Base-by-base conservation (phyloP, 2,797 vertebrate species). In the Loriculus beryllinus region DNA sequence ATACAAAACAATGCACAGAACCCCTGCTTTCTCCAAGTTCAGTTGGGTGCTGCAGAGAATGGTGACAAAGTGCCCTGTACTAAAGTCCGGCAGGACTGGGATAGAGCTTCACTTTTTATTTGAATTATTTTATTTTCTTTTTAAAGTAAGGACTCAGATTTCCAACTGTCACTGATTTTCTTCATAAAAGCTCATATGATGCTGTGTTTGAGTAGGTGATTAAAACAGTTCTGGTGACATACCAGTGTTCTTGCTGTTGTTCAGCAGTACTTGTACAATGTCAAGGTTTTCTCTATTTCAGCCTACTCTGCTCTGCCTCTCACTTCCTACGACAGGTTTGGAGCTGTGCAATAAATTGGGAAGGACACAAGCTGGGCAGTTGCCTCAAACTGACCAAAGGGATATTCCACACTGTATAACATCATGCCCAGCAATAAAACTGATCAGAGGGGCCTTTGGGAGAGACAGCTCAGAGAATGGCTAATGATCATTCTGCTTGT, bases 361-460 rank as follows among this genome's bases (percentile, higher is more conserved):
- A 85, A 25, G 31, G 26, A 67, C 65, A 81, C 26, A 52, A 39
- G 15, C 39, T 62, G 35, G 33, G 49, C 17, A 63, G 43, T 18
- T 35, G 65, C 57, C 43, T 80, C 33, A 17, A 52, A 68, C 11
- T 33, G 51, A 28, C 28, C 15, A 52, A 74, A 64, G 40, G 47
- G 29, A 16, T 54, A n/a, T 35, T 37, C 28, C 56, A 74, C 12
- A 28, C n/a, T 0, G 1, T 21, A 0, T 10, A 59, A 15, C n/a
- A 47, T 33, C 37, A 47, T 6, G 20, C 22, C 51, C 23, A 52
- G 37, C 31, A 81, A 64, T 21, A 56, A 51, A 80, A 71, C 12
- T 13, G 20, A 60, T 40, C 23, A 48, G 8, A 82, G 11, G 13
- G 12, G 7, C 5, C 60, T 67, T 70, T 6, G 26, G 16, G 14